phyloP scores from a whole-genome alignment of 2,113 vertebrate species.

The Heterochromis multidens region DNA sequence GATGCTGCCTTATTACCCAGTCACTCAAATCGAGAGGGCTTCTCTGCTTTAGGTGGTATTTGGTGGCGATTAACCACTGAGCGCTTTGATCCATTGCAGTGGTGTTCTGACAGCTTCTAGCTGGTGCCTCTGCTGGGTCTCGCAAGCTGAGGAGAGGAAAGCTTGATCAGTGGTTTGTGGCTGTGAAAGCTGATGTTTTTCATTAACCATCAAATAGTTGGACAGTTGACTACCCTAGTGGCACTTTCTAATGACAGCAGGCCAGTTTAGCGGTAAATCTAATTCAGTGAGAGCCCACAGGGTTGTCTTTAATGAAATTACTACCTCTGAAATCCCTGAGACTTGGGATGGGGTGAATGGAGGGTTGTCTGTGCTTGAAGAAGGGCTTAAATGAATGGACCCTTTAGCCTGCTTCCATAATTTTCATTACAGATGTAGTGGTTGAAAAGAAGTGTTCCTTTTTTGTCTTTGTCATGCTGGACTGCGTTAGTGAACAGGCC shows the following conservation, averaged over 20 bases:
- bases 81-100: conserved; percentile 26
- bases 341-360: neutral
- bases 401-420: neutral
- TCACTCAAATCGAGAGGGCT: neutral
- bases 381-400: neutral
- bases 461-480: neutral
- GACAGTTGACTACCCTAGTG: neutral
- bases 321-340: neutral
- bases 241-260: conserved; percentile 23
- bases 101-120: neutral
- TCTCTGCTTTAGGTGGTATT: conserved; percentile 31
- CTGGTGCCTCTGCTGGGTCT: conserved; percentile 5
- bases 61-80: conserved; percentile 4
- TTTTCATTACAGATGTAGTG: neutral
- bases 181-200: conserved; percentile 30
- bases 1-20: conserved; percentile 10
- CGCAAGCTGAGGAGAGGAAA: conserved; percentile 3
- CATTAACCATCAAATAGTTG: conserved; percentile 20
- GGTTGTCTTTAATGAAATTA: conserved; percentile 36
- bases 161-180: conserved; percentile 21
- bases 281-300: neutral
- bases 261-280: neutral
- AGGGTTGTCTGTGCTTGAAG: neutral
- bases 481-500: neutral
- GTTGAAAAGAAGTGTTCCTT: neutral